Percentiles rank a stretch among this genome's conserved stretches.
These are phyloP conservation scores for Meriones unguiculatus DNA, from an alignment of 2,113 vertebrate species.

Conservation along the genomic window DNA sequence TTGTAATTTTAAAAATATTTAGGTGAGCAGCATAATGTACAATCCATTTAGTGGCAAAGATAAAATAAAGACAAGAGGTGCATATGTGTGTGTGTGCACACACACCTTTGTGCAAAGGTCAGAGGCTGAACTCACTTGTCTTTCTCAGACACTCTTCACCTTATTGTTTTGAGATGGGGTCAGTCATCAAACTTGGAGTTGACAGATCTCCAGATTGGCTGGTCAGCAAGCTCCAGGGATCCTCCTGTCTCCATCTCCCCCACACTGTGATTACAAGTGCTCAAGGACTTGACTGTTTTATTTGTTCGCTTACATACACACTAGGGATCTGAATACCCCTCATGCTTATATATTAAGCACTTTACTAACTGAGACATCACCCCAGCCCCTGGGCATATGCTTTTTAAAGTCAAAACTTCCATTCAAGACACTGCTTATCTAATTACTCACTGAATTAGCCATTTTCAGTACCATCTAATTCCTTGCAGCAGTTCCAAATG, in stretches of 20 bases:
- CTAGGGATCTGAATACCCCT: background rate
- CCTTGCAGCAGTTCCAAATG: conserved; percentile 16
- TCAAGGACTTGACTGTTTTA: background rate
- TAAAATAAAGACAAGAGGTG: background rate
- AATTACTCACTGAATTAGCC: background rate
- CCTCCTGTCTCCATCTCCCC: background rate
- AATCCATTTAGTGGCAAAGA: background rate
- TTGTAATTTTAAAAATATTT: conserved; percentile 39
- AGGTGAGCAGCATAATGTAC: background rate
- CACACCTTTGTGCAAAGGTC: background rate
- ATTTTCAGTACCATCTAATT: background rate
- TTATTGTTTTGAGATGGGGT: background rate
- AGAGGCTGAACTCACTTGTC: background rate
- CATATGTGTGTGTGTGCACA: background rate
- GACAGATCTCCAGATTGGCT: background rate
- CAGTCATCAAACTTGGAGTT: no score
- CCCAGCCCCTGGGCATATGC: background rate
- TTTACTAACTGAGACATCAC: background rate
- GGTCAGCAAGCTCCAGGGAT: background rate
- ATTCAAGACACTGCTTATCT: background rate
- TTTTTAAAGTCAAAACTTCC: conserved; percentile 20
- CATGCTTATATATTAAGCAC: background rate
- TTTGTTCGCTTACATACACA: background rate
- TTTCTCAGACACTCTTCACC: background rate
- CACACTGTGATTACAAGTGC: background rate